Evolutionary conservation across 2,797 vertebrate genomes (phyloP), one percentile per base, ranked within the genome.

Genomic region (Hoplostethus atlanticus): DNA sequence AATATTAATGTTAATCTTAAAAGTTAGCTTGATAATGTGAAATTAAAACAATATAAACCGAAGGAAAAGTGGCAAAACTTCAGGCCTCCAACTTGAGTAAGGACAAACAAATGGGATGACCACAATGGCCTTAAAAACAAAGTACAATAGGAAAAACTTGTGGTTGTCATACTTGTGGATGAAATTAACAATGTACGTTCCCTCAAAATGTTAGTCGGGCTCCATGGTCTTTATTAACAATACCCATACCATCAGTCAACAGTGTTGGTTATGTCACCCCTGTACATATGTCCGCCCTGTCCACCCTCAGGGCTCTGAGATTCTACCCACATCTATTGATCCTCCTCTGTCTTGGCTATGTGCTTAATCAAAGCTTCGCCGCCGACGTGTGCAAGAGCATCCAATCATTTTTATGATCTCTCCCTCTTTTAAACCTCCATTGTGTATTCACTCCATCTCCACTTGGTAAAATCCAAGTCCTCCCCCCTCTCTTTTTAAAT

Each of bases 321-420:
- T 25, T 31, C 31, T 34, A 42, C 73, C 73, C 60, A 60, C 57
- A 70, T 62, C 16, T 72, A 91, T 81, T 85, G 86, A 91, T 92
- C 79, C 76, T 67, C 16, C 48, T 73, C 56, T 15, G 36, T 81
- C 65, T 78, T 44, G 30, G 31, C 58, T 85, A 21, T 73, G 65
- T 64, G 56, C 47, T 55, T 70, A 76, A 89, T 89, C 83, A 91
- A 86, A 91, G 90, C 81, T 69, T 77, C 62, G 56, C 67, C n/a
- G 5, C 66, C 9, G 51, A 71, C 70, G 60, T 70, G 54, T 61
- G 64, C 64, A 38, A 65, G 62, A 77, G 54, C 48, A 50, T 76
- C 74, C 78, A 70, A 76, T 80, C 58, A 67, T 84, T 84, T 89
- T 87, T 77, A 84, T 85, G 85, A 88, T 85, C 86, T 87, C 74